phyloP scores from a whole-genome alignment of 2,888 invertebrate species.

The Altica lythri region DNA sequence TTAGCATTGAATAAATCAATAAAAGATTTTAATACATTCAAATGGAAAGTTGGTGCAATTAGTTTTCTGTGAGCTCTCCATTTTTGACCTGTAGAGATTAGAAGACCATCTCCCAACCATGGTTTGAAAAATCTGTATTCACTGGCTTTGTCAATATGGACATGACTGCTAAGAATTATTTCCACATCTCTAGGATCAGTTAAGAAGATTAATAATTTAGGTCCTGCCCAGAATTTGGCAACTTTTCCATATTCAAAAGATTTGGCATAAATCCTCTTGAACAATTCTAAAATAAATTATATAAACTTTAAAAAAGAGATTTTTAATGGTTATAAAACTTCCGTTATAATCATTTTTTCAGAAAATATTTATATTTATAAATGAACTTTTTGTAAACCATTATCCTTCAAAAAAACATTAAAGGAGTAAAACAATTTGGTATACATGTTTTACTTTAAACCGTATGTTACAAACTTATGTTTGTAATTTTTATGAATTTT shows the following conservation, averaged over 20 bases:
- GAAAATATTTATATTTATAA: not conserved
- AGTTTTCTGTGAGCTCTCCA: conserved; percentile 85
- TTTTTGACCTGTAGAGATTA: conserved; percentile 83
- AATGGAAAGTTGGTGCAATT: conserved; percentile 86
- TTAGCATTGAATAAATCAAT: conserved; percentile 85
- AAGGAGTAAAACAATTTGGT: not conserved
- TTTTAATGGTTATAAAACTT: no score
- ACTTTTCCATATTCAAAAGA: conserved; percentile 64
- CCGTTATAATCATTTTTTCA: no score
- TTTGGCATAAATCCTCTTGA: conserved; percentile 64
- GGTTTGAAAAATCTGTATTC: conserved; percentile 82
- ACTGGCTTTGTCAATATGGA: conserved; percentile 76
- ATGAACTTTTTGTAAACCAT: not conserved
- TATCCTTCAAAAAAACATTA: not conserved
- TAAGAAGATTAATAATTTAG: conserved; percentile 74
- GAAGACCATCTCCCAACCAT: conserved; percentile 81
- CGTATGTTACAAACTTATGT: no score
- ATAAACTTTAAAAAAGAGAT: not conserved
- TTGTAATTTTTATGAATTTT: no score
- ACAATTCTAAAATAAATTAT: conserved; percentile 66
- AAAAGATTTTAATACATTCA: conserved; percentile 85
- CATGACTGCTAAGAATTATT: conserved; percentile 76
- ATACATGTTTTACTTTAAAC: no score
- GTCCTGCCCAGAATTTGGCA: conserved; percentile 76
- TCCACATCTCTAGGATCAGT: conserved; percentile 79